Percentiles rank a stretch among this genome's conserved stretches.
These are phyloP conservation scores for Eledona agricola DNA, from an alignment of 2,888 invertebrate species.

Conservation along the genomic window DNA sequence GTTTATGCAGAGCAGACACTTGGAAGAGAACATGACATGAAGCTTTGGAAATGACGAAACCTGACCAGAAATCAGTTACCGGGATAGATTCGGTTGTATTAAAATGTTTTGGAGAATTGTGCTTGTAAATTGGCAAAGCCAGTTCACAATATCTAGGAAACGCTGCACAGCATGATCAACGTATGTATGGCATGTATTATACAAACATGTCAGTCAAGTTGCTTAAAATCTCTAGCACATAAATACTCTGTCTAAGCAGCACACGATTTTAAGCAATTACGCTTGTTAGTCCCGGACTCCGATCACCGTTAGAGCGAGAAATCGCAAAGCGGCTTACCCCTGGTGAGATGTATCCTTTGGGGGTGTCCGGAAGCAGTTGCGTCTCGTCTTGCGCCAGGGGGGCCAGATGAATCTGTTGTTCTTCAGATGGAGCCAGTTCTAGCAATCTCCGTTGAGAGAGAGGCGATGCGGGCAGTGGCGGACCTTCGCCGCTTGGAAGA, in stretches of 20 bases:
- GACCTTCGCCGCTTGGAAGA: conserved; percentile 61
- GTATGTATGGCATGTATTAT: conserved; percentile 8
- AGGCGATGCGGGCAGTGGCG: conserved; percentile 55
- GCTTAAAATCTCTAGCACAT: conserved; percentile 25
- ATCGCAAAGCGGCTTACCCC: conserved; percentile 59
- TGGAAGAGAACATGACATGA: too few species aligned
- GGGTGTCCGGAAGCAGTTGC: conserved; percentile 56
- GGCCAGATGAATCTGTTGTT: conserved; percentile 47
- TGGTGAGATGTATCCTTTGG: conserved; percentile 60
- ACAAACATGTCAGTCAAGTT: conserved; percentile 11
- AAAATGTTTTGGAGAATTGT: too few species aligned
- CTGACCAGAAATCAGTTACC: too few species aligned
- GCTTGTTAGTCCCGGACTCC: background rate
- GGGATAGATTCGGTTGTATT: too few species aligned
- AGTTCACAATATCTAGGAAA: too few species aligned
- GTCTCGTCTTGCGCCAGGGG: conserved; percentile 61
- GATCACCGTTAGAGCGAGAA: background rate
- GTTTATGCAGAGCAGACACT: too few species aligned
- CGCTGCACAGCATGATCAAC: too few species aligned
- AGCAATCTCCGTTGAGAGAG: conserved; percentile 54
- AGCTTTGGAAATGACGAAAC: too few species aligned
- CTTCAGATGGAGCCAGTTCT: conserved; percentile 50
- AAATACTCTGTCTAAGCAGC: conserved; percentile 15
- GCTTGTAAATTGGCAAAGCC: too few species aligned
- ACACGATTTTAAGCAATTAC: conserved; percentile 21